phyloP scores from a whole-genome alignment of 2,797 vertebrate genomes.

The Helicolenus hilgendorfi region DNA sequence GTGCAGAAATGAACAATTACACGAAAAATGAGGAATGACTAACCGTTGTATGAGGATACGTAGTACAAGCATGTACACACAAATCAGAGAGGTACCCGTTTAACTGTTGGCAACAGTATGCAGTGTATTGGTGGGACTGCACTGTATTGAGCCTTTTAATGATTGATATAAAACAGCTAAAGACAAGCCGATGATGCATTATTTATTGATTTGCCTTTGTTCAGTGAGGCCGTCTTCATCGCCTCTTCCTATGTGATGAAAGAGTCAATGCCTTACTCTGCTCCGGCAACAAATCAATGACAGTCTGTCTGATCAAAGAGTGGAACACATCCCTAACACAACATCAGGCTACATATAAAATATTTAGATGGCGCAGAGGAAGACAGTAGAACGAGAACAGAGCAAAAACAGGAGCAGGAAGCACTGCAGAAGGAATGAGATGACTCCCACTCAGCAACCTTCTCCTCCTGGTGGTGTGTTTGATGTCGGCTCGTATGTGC shows the following conservation, averaged over 20 bases:
- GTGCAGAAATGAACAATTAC: not conserved
- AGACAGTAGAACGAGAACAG: conserved; percentile 78
- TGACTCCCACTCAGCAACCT: conserved; percentile 64
- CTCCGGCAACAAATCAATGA: conserved; percentile 81
- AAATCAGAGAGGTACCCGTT: not conserved
- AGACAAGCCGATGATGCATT: conserved; percentile 72
- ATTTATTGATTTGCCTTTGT: conserved; percentile 70
- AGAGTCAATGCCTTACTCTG: conserved; percentile 51
- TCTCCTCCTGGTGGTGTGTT: conserved; percentile 41
- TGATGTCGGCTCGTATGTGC: conserved; percentile 18
- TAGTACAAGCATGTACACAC: not conserved
- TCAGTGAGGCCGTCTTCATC: conserved; percentile 54
- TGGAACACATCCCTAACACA: conserved; percentile 70
- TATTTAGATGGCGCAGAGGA: conserved; percentile 84
- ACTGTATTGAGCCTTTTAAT: conserved; percentile 49
- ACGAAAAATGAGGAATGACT: not conserved
- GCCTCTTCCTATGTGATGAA: conserved; percentile 68
- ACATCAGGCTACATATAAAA: conserved; percentile 80
- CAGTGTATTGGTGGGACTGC: conserved; percentile 10
- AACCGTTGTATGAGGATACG: not conserved
- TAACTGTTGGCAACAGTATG: not conserved
- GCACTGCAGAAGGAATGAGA: conserved; percentile 63
- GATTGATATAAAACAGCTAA: conserved; percentile 68
- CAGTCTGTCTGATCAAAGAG: conserved; percentile 80
- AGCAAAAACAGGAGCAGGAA: conserved; percentile 65